phyloP scores from a whole-genome alignment of 2,888 invertebrate species.

The Napeogenes sylphis region DNA sequence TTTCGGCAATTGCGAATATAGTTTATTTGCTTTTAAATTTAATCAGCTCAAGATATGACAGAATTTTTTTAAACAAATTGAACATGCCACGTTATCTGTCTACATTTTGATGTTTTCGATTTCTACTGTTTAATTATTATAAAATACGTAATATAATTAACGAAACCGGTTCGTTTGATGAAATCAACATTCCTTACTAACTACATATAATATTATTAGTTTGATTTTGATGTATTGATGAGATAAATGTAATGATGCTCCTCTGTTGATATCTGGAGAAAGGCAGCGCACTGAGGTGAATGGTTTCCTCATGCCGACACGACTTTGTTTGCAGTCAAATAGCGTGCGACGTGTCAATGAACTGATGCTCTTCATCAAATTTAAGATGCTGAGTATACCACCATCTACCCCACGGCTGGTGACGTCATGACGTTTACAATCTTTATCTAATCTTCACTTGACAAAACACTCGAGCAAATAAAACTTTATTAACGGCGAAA shows the following conservation, averaged over 20 bases:
- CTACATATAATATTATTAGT: too few relatives aligned
- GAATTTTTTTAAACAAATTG: background rate
- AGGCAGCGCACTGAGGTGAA: slow-evolving; percentile 13
- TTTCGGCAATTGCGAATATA: too few relatives aligned
- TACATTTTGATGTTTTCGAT: background rate
- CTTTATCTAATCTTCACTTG: too few relatives aligned
- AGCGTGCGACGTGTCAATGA: slow-evolving; percentile 34
- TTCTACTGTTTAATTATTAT: background rate
- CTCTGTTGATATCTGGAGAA: slow-evolving; percentile 5
- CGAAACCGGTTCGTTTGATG: background rate
- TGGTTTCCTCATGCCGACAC: slow-evolving; percentile 22
- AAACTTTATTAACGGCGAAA: too few relatives aligned
- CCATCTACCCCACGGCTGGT: slow-evolving; percentile 12
- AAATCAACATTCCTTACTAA: background rate
- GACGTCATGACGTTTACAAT: too few relatives aligned
- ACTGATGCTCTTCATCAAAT: slow-evolving; percentile 26
- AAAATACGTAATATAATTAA: background rate
- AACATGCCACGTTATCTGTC: background rate
- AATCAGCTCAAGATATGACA: too few relatives aligned
- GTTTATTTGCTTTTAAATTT: too few relatives aligned
- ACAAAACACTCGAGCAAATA: too few relatives aligned
- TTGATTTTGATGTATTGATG: too few relatives aligned
- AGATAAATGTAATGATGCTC: too few relatives aligned
- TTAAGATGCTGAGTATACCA: background rate
- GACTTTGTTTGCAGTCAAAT: slow-evolving; percentile 32